Percentiles rank a stretch among this genome's conserved stretches.
Evolutionary conservation across 1,140 invertebrate genomes (phyloP).

Genomic region (Heliconius eleuchia): DNA sequence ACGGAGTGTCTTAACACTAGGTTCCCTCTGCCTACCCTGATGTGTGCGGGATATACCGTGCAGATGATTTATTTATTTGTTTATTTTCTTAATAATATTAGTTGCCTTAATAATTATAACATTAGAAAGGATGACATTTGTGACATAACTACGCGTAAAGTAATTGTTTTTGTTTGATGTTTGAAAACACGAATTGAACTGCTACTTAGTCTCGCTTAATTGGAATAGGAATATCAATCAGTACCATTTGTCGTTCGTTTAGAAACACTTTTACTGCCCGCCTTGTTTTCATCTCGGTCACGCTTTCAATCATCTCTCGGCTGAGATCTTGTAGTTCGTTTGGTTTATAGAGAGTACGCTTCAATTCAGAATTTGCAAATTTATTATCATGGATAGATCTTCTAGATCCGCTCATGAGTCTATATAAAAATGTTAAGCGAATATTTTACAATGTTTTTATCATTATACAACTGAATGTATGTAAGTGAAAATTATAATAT

Average conservation of each 20-base stretch:
- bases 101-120: not conserved
- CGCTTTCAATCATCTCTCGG: slow-evolving; percentile 53
- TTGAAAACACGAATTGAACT: slow-evolving; percentile 21
- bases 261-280: slow-evolving; percentile 62
- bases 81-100: not conserved
- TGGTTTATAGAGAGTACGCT: not conserved
- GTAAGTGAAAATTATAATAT: not conserved
- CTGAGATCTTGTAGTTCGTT: slow-evolving; percentile 17
- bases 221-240: slow-evolving; percentile 24
- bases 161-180: not conserved
- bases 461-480: not conserved
- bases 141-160: not conserved
- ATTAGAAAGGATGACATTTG: not conserved
- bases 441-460: too few relatives aligned
- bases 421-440: too few relatives aligned
- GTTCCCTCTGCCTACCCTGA: too few relatives aligned
- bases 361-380: not conserved
- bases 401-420: too few relatives aligned
- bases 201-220: slow-evolving; percentile 31
- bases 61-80: too few relatives aligned
- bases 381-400: not conserved
- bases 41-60: too few relatives aligned
- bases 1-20: too few relatives aligned
- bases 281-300: slow-evolving; percentile 46
- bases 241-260: slow-evolving; percentile 40